Evolutionary conservation across 2,113 vertebrate genomes (phyloP).

Genomic region (Psittacara wagleri): DNA sequence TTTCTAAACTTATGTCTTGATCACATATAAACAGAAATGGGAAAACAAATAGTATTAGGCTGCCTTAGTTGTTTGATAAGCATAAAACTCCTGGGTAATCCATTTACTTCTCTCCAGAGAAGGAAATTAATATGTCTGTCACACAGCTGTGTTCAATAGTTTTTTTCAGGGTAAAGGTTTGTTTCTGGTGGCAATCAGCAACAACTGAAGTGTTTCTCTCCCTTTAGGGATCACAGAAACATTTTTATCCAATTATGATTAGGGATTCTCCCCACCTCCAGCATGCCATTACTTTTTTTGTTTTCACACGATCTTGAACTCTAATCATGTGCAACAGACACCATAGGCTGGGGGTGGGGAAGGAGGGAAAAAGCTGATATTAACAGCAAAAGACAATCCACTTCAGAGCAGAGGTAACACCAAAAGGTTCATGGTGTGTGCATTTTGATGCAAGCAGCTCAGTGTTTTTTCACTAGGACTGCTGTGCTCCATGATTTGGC

Average conservation of each 20-base stretch:
- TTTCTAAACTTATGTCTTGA: neutral
- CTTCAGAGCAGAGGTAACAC: neutral
- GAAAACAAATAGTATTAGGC: conserved; percentile 2
- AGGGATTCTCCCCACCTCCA: neutral
- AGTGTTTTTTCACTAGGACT: neutral
- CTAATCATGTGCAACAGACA: neutral
- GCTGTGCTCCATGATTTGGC: neutral
- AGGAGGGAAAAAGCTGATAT: neutral
- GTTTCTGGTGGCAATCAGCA: conserved; percentile 36
- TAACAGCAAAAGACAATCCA: neutral
- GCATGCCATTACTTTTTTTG: neutral
- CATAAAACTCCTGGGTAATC: conserved; percentile 48
- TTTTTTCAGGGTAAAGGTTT: neutral
- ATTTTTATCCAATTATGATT: conserved; percentile 30
- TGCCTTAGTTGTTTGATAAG: conserved; percentile 35
- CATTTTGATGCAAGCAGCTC: neutral
- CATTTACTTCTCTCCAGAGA: conserved; percentile 18
- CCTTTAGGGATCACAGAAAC: neutral
- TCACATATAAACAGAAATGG: neutral
- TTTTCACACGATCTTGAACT: neutral
- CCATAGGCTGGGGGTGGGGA: fast-evolving
- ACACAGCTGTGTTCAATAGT: conserved; percentile 13
- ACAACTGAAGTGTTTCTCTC: neutral
- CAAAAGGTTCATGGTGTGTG: neutral
- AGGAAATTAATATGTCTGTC: conserved; percentile 44